Evolutionary conservation across 2,113 vertebrate species (phyloP).

Genomic region (Uropsilus gracilis): DNA sequence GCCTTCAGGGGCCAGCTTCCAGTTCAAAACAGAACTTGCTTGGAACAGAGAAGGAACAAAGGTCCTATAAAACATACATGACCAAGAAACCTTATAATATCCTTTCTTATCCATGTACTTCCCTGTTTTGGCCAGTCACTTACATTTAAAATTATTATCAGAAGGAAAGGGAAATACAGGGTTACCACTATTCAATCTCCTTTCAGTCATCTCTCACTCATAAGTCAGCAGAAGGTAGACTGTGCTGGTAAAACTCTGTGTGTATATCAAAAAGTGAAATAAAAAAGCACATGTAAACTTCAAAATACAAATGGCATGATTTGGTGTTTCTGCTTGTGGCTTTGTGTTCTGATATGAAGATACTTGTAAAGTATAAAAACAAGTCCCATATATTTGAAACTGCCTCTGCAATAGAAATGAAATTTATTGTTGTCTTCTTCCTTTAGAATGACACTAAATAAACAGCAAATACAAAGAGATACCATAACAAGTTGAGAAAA

Average conservation of each 20-base stretch:
- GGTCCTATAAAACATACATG: background rate
- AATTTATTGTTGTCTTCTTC: background rate
- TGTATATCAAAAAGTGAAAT: background rate
- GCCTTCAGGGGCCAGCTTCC: background rate
- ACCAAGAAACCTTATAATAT: background rate
- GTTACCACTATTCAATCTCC: background rate
- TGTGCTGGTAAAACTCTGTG: background rate
- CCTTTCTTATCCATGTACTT: background rate
- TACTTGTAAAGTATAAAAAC: too few species aligned
- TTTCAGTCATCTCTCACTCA: background rate
- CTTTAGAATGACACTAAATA: conserved; percentile 7
- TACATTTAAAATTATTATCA: background rate
- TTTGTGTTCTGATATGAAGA: background rate
- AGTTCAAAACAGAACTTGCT: background rate
- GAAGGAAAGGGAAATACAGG: background rate
- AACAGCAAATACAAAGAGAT: background rate
- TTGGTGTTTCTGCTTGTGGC: background rate
- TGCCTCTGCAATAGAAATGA: background rate
- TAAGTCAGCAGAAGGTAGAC: background rate
- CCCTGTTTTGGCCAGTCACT: background rate
- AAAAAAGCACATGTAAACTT: background rate
- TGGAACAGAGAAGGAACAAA: background rate
- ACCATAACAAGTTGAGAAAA: background rate
- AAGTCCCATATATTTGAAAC: background rate
- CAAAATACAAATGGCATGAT: background rate